Conservation (phyloP, 1,140 invertebrate species). For the Cyclina sinensis region DNA sequence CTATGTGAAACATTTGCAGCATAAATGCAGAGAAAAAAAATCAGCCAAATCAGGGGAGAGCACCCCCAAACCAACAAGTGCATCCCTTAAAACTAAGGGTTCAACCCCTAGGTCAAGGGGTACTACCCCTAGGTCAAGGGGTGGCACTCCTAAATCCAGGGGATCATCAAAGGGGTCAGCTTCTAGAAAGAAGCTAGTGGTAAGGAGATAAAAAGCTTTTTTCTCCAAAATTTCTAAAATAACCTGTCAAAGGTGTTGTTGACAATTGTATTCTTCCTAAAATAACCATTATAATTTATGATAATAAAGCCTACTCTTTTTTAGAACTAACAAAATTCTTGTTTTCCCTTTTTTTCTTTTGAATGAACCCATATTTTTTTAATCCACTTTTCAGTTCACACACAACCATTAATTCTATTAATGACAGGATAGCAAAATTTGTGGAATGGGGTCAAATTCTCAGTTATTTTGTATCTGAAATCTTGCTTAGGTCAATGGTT, state of each 20-base stretch:
- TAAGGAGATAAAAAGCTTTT: slow-evolving; percentile 22
- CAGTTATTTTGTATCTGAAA: too few species aligned
- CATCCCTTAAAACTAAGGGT: slow-evolving; percentile 27
- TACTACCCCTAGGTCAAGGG: slow-evolving; percentile 28
- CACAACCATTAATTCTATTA: too few species aligned
- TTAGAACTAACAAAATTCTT: too few species aligned
- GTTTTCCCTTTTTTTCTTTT: too few species aligned
- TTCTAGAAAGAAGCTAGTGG: slow-evolving; percentile 34
- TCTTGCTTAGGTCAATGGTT: too few species aligned
- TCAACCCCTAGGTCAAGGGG: slow-evolving; percentile 21
- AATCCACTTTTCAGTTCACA: too few species aligned
- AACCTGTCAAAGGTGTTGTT: neutral
- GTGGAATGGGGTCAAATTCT: too few species aligned
- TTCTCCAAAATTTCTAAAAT: neutral
- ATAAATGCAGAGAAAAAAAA: slow-evolving; percentile 4
- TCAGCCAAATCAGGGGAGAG: neutral
- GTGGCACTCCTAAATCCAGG: slow-evolving; percentile 12
- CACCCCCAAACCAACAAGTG: neutral
- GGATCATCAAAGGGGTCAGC: slow-evolving; percentile 18
- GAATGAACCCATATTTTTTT: too few species aligned
- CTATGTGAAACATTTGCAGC: slow-evolving; percentile 28
- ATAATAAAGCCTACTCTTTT: too few species aligned
- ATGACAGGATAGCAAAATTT: too few species aligned
- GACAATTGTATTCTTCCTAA: too few species aligned
- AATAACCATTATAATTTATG: too few species aligned